Percentiles rank a stretch among this genome's conserved stretches.
Conservation (phyloP, 2,888 invertebrate genomes). For the Drosophila eohydei region DNA sequence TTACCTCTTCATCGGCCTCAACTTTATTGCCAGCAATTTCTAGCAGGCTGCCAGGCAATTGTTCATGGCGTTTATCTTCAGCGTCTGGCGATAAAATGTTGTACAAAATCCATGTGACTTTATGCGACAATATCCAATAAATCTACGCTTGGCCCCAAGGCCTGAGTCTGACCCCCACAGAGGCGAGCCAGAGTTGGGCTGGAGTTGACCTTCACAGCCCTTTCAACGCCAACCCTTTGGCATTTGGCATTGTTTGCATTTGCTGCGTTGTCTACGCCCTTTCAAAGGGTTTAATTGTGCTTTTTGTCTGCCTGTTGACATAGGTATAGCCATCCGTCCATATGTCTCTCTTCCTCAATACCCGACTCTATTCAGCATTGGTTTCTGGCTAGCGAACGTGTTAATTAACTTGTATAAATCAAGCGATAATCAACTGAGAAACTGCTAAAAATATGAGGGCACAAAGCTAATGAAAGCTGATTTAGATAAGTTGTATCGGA, state of each 20-base stretch:
- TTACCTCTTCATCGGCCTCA: background rate
- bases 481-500: background rate
- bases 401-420: constrained; percentile 80
- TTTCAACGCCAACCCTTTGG: constrained; percentile 33
- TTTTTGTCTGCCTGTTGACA: constrained; percentile 73
- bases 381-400: constrained; percentile 62
- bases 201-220: constrained; percentile 56
- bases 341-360: constrained; percentile 19
- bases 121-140: constrained; percentile 81
- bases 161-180: constrained; percentile 11
- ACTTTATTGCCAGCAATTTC: constrained; percentile 49
- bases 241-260: constrained; percentile 59
- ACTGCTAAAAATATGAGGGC: constrained; percentile 17
- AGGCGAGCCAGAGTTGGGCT: constrained; percentile 18
- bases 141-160: constrained; percentile 58
- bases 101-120: constrained; percentile 70
- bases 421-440: constrained; percentile 54
- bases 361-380: constrained; percentile 25
- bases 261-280: constrained; percentile 59
- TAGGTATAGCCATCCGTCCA: constrained; percentile 57
- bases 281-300: constrained; percentile 77
- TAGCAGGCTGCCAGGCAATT: constrained; percentile 49
- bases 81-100: constrained; percentile 73
- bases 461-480: constrained; percentile 16
- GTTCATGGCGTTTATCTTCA: constrained; percentile 75